Evolutionary conservation across 2,888 invertebrate genomes (phyloP).

Genomic region (Carterocephalus palaemon): DNA sequence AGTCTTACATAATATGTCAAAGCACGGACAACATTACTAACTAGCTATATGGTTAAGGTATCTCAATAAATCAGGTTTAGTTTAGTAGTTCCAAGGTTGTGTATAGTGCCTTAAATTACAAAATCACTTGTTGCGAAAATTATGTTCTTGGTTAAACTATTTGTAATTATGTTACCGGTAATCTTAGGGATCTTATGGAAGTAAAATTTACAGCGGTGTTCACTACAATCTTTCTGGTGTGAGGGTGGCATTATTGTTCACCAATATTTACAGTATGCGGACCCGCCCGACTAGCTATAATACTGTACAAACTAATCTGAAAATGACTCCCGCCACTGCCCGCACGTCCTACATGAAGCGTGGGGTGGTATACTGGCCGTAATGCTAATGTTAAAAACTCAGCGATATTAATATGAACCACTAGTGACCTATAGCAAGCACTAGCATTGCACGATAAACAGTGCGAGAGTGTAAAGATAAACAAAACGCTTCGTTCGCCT

Average conservation of each 20-base stretch:
- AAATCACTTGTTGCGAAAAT: too few species aligned
- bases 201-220: slow-evolving; percentile 23
- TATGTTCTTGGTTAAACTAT: too few species aligned
- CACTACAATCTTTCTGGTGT: too few species aligned
- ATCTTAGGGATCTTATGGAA: too few species aligned
- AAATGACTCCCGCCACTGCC: slow-evolving; percentile 58
- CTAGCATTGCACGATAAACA: slow-evolving; percentile 6
- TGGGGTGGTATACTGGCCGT: slow-evolving; percentile 49
- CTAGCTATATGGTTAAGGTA: too few species aligned
- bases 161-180: too few species aligned
- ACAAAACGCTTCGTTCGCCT: slow-evolving; percentile 10
- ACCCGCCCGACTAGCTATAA: slow-evolving; percentile 51
- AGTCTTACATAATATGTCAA: too few species aligned
- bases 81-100: too few species aligned
- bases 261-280: slow-evolving; percentile 62
- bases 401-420: slow-evolving; percentile 18
- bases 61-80: too few species aligned
- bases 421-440: slow-evolving; percentile 7
- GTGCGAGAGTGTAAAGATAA: slow-evolving; percentile 8
- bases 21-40: too few species aligned
- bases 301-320: slow-evolving; percentile 76
- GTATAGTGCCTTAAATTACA: too few species aligned
- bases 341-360: slow-evolving; percentile 30
- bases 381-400: slow-evolving; percentile 54
- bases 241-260: slow-evolving; percentile 63